A percentile compares a stretch with the other conserved stretches of the same genome.
These are phyloP conservation scores for Saimiri boliviensis DNA, from an alignment of 2,113 vertebrate genomes.

Conservation along the genomic window DNA sequence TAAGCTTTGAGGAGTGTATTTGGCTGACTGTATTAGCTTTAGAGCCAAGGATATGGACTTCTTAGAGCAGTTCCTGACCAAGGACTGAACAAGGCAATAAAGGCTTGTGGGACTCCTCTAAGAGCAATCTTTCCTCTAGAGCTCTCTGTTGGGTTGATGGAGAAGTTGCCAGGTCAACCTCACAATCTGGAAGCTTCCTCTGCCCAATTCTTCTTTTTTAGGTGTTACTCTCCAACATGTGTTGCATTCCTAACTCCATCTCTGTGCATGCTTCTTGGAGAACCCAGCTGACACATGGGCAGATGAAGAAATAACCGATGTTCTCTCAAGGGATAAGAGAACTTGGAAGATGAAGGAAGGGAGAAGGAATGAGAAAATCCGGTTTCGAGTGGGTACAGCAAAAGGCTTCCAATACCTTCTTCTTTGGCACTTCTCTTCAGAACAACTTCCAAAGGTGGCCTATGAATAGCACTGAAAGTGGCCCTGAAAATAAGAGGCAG, in stretches of 20 bases:
- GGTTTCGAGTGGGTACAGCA: neutral
- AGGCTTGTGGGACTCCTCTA: neutral
- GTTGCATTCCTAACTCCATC: neutral
- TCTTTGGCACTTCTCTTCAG: neutral
- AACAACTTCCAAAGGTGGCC: neutral
- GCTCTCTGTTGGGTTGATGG: neutral
- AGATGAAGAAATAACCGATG: neutral
- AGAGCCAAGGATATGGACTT: neutral
- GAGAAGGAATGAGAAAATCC: neutral
- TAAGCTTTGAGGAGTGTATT: neutral
- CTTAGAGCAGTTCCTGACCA: neutral
- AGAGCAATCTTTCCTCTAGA: neutral
- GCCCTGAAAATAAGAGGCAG: neutral
- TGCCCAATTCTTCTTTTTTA: neutral
- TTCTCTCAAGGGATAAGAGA: neutral
- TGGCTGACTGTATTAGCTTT: neutral
- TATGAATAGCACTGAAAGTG: neutral
- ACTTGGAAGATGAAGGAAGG: neutral
- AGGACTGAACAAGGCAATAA: neutral
- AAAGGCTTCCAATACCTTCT: neutral
- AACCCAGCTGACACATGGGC: neutral
- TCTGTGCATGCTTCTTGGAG: neutral
- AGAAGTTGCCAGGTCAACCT: neutral
- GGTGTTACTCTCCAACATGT: neutral
- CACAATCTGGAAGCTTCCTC: neutral